These are phyloP conservation scores for Crossocerus cetratus DNA, from an alignment of 2,888 invertebrate species.

Conservation along the genomic window DNA sequence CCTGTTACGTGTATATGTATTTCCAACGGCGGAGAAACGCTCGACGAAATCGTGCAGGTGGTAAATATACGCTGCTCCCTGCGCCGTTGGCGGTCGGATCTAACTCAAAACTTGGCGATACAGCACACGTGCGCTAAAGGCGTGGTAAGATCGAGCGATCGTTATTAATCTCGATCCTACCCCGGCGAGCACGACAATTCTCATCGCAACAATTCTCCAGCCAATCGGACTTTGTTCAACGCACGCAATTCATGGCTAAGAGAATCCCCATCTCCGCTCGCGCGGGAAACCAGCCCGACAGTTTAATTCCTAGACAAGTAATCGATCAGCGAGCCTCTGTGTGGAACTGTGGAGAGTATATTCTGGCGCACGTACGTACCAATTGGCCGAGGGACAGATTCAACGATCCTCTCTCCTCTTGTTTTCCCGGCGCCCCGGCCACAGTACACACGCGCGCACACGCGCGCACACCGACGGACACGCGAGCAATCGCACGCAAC, in stretches of 20 bases:
- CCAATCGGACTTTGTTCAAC: slow-evolving; percentile 7
- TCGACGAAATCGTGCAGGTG: too few relatives aligned
- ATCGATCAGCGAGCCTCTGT: slow-evolving; percentile 40
- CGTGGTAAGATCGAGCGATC: too few relatives aligned
- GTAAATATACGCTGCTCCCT: too few relatives aligned
- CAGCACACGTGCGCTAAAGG: background rate
- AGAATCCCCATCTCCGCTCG: too few relatives aligned
- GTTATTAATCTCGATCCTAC: too few relatives aligned
- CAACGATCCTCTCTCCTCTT: slow-evolving; percentile 19
- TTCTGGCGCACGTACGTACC: background rate
- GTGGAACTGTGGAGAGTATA: slow-evolving; percentile 20
- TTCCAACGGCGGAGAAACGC: too few relatives aligned
- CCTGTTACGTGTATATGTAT: too few relatives aligned
- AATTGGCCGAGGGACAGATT: slow-evolving; percentile 18
- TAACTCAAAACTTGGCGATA: background rate
- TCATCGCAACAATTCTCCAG: background rate
- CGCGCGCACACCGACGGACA: slow-evolving; percentile 6
- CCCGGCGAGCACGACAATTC: too few relatives aligned
- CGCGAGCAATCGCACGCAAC: slow-evolving; percentile 43
- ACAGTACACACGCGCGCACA: slow-evolving; percentile 17
- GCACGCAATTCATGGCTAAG: too few relatives aligned
- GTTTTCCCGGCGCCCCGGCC: slow-evolving; percentile 29
- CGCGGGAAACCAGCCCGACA: slow-evolving; percentile 29
- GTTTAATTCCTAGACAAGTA: slow-evolving; percentile 35
- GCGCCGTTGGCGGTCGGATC: too few relatives aligned